These are phyloP conservation scores for Hemicordylus capensis DNA, from an alignment of 2,113 vertebrate genomes.

Conservation along the genomic window DNA sequence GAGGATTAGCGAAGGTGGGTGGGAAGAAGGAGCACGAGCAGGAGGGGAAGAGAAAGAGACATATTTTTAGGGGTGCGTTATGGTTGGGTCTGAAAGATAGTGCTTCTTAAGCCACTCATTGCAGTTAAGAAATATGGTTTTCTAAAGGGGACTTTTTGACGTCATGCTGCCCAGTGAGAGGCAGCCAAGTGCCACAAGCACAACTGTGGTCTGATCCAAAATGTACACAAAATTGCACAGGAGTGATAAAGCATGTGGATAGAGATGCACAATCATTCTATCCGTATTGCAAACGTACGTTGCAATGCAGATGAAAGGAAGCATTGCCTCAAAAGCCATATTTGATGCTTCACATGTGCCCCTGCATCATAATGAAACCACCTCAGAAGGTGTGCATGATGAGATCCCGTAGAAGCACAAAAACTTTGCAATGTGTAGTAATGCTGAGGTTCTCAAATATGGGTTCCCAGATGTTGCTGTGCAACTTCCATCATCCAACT, in stretches of 20 bases:
- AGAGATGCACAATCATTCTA: too few relatives aligned
- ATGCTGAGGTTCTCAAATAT: too few relatives aligned
- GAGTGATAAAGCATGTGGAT: too few relatives aligned
- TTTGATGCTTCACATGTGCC: background rate
- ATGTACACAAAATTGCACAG: background rate
- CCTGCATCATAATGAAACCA: background rate
- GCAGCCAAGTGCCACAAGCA: background rate
- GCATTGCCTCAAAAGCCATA: too few relatives aligned
- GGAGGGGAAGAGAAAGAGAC: background rate
- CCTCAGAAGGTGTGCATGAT: background rate
- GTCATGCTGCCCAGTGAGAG: background rate
- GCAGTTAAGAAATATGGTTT: background rate
- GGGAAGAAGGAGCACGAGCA: background rate
- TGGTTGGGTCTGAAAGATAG: background rate
- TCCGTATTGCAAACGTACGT: too few relatives aligned
- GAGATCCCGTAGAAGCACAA: background rate
- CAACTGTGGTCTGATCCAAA: background rate
- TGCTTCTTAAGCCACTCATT: too few relatives aligned
- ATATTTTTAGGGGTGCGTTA: background rate
- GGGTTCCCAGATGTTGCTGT: too few relatives aligned
- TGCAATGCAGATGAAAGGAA: too few relatives aligned
- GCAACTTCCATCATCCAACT: too few relatives aligned
- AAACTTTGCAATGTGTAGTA: too few relatives aligned
- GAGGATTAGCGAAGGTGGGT: background rate
- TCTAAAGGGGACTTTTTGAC: too few relatives aligned